Conservation (phyloP, 2,888 invertebrate species). For the Bhutanitis thaidina region DNA sequence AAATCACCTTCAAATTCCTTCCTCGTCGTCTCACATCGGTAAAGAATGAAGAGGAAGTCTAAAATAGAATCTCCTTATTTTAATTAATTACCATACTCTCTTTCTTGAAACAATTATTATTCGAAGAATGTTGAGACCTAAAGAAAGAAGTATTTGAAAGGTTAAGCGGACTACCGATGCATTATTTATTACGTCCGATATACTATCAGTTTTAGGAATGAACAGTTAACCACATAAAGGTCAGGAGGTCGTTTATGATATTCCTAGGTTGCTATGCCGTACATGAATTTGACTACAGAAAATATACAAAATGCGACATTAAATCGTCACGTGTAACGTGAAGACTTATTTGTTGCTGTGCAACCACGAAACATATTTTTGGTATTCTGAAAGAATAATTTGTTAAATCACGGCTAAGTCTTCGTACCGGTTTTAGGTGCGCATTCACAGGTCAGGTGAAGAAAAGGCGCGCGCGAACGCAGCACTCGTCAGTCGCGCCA, state of each 20-base stretch:
- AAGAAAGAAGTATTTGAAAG: background rate
- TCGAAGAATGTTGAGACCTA: background rate
- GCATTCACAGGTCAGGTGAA: slow-evolving; percentile 59
- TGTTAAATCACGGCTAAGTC: slow-evolving; percentile 62
- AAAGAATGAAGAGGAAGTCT: background rate
- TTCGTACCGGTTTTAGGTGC: slow-evolving; percentile 65
- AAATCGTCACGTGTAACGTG: too few species aligned
- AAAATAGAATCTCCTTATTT: background rate
- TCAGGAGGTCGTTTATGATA: slow-evolving; percentile 26
- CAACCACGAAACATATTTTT: slow-evolving; percentile 51
- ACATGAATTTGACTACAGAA: too few species aligned
- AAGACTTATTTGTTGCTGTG: background rate
- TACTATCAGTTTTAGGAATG: slow-evolving; percentile 35
- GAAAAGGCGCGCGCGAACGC: slow-evolving; percentile 72
- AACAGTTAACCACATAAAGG: slow-evolving; percentile 40
- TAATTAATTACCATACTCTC: background rate
- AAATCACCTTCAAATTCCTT: slow-evolving; percentile 19
- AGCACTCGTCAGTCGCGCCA: slow-evolving; percentile 65
- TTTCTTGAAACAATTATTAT: background rate
- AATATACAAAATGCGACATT: too few species aligned
- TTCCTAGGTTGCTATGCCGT: too few species aligned
- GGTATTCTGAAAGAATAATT: slow-evolving; percentile 60
- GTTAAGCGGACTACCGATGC: background rate
- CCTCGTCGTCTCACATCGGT: slow-evolving; percentile 6
- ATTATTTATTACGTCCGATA: slow-evolving; percentile 29